Conservation (phyloP, 2,888 invertebrate genomes). For the Xylocampa areola region DNA sequence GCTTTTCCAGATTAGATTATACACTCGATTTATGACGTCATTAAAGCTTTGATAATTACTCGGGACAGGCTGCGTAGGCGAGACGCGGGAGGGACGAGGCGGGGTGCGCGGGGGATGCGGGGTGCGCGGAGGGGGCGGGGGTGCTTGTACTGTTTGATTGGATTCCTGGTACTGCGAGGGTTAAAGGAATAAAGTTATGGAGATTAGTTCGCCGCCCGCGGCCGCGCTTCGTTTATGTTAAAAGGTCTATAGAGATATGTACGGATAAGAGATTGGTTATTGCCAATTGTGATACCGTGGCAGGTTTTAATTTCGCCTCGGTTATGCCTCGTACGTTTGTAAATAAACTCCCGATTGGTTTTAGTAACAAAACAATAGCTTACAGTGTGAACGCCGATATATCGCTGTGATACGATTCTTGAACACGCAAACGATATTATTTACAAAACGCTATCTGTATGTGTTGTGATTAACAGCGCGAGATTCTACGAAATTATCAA, state of each 20-base stretch:
- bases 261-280: slow-evolving; percentile 89
- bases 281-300: slow-evolving; percentile 86
- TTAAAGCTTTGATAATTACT: slow-evolving; percentile 91
- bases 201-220: slow-evolving; percentile 89
- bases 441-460: slow-evolving; percentile 46
- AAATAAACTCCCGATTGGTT: slow-evolving; percentile 74
- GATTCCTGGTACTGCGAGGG: slow-evolving; percentile 89
- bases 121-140: slow-evolving; percentile 69
- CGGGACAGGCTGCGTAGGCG: slow-evolving; percentile 90
- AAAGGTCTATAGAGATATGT: slow-evolving; percentile 88
- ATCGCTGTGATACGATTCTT: slow-evolving; percentile 44
- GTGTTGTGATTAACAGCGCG: slow-evolving; percentile 25
- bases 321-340: slow-evolving; percentile 62
- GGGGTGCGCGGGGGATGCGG: slow-evolving; percentile 38
- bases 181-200: slow-evolving; percentile 90
- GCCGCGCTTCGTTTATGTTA: slow-evolving; percentile 88
- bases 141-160: slow-evolving; percentile 89
- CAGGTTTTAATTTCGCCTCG: slow-evolving; percentile 85
- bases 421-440: slow-evolving; percentile 55
- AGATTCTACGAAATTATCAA: slow-evolving; percentile 42
- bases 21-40: slow-evolving; percentile 90
- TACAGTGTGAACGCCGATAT: slow-evolving; percentile 36
- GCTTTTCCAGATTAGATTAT: slow-evolving; percentile 91
- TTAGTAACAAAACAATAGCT: slow-evolving; percentile 62
- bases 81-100: slow-evolving; percentile 72